Evolutionary conservation across 2,113 vertebrate genomes (phyloP).

Genomic region (Cyphomyrus plagiostoma): DNA sequence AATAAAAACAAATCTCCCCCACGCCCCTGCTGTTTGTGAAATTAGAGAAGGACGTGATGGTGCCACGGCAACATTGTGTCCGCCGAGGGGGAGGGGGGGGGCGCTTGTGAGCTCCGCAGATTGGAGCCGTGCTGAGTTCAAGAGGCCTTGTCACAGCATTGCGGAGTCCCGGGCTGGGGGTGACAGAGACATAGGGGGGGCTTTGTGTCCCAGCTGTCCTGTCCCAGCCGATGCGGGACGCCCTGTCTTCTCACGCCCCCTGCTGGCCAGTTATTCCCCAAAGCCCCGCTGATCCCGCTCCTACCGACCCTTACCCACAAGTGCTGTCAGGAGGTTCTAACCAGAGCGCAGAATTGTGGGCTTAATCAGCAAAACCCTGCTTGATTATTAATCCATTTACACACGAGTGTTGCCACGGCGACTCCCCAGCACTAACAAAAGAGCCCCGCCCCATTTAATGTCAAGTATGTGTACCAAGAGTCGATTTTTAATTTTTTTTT

Average conservation of each 20-base stretch:
- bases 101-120: neutral
- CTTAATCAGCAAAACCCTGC: constrained; percentile 2
- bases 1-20: neutral
- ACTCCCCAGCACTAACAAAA: neutral
- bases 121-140: neutral
- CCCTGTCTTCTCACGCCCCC: neutral
- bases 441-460: neutral
- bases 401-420: neutral
- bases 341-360: neutral
- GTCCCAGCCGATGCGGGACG: neutral
- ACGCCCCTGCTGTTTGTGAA: neutral
- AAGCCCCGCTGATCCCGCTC: neutral
- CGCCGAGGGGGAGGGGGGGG: neutral
- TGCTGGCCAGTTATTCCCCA: constrained; percentile 19
- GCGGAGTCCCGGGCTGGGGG: neutral
- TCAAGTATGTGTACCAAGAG: neutral
- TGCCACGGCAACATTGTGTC: neutral
- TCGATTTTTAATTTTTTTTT: neutral
- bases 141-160: neutral
- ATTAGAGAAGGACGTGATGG: neutral
- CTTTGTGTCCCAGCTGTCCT: constrained; percentile 17
- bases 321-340: neutral
- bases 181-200: neutral
- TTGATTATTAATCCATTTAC: neutral
- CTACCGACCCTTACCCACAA: neutral